Evolutionary conservation across 2,888 invertebrate species (phyloP), one percentile per base, ranked within the genome.

Genomic region (Rhagium mordax): DNA sequence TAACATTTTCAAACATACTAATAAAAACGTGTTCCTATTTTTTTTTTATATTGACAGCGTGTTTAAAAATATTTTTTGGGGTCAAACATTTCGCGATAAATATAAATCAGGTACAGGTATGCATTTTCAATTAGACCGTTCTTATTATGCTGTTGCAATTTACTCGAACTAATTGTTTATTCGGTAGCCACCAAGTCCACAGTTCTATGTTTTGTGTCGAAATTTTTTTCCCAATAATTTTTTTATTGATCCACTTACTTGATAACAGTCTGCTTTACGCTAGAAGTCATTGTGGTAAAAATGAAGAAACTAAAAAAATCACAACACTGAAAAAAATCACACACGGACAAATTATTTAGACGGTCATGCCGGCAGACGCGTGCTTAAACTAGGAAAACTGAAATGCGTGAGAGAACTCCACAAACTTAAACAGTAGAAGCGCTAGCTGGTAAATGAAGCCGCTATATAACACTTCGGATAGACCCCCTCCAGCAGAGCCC

Each of bases 231-330:
- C 18, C 16, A 51, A 49, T 61, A 61, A 15, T n/a, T 53, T 10
- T 48, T 59, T 18, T 55, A 67, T 72, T 60, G 70, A 71, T 77
- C 15, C 21, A 88, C 90, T 89, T 87, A 89, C 90, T 89, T 89
- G 82, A 90, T 90, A 72, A 90, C 89, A 18, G 90, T 90, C 78
- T 90, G 90, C 83, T 90, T 89, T 85, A 90, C 89, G 76, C 89
- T 88, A 81, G 89, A 89, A 70, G 89, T 90, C 90, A 89, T 90
- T 73, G 75, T 78, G 69, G 59, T 57, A 60, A 75, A 66, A 65
- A 70, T n/a, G 61, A 70, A 71, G 48, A 65, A 55, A 62, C 59
- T 61, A 59, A 70, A 70, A 62, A 62, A 49, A 61, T 60, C 72
- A 72, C 68, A 60, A 61, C 62, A 68, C 60, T 70, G 29, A 57